Conservation (phyloP, 1,140 invertebrate genomes). For the Charaxes varanes region DNA sequence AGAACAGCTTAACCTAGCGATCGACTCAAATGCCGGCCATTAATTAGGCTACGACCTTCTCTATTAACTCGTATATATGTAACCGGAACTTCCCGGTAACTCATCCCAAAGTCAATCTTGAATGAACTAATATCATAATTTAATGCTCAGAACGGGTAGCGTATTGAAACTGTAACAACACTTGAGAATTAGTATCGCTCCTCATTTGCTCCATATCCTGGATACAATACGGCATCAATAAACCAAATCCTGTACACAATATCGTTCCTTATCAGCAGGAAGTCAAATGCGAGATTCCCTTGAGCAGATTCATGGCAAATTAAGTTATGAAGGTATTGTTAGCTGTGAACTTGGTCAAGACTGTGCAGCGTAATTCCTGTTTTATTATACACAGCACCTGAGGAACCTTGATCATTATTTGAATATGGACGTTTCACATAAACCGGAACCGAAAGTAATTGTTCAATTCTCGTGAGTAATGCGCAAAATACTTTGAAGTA, state of each 20-base stretch:
- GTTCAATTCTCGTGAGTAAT: too few relatives aligned
- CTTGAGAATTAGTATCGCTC: slow-evolving; percentile 18
- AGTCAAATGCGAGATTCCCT: neutral
- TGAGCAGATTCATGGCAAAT: neutral
- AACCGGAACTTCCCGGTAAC: too few relatives aligned
- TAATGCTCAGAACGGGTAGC: slow-evolving; percentile 28
- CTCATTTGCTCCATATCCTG: neutral
- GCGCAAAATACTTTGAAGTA: too few relatives aligned
- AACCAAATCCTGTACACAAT: neutral
- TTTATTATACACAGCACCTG: slow-evolving; percentile 25
- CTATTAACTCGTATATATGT: too few relatives aligned
- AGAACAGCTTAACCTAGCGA: too few relatives aligned
- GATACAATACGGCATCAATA: neutral
- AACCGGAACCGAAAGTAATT: too few relatives aligned
- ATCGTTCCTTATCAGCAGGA: neutral
- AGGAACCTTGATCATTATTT: slow-evolving; percentile 19
- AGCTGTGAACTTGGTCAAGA: slow-evolving; percentile 14
- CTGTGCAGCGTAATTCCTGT: slow-evolving; percentile 14
- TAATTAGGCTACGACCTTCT: too few relatives aligned
- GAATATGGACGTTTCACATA: too few relatives aligned
- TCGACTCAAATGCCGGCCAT: too few relatives aligned
- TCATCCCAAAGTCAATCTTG: slow-evolving; percentile 22
- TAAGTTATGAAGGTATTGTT: neutral
- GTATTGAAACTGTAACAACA: slow-evolving; percentile 25
- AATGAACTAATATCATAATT: slow-evolving; percentile 23